A percentile compares a stretch with the other conserved stretches of the same genome.
phyloP scores from a whole-genome alignment of 64 coral and sea anemone species.

The Montipora cactus region DNA sequence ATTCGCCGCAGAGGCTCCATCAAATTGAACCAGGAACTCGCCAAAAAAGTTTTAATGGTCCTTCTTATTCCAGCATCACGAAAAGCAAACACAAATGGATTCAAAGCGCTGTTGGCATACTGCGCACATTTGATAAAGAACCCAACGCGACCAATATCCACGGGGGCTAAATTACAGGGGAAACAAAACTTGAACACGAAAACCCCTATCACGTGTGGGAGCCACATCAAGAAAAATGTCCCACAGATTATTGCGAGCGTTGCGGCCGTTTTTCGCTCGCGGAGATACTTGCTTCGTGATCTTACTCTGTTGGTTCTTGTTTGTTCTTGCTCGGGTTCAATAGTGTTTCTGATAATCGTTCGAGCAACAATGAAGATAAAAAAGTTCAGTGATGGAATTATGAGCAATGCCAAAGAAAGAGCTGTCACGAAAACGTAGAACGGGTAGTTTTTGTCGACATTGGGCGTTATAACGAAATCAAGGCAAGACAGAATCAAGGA shows the following conservation, averaged over 20 bases:
- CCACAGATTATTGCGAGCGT: constrained; percentile 45
- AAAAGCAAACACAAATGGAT: constrained; percentile 36
- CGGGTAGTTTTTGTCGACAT: neutral
- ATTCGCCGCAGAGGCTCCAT: neutral
- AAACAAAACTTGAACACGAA: constrained; percentile 60
- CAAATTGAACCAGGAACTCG: neutral
- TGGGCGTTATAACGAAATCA: neutral
- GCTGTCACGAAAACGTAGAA: neutral
- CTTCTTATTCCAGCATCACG: constrained; percentile 22
- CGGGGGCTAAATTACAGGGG: neutral
- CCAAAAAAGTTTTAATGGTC: neutral
- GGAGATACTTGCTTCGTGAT: constrained; percentile 12
- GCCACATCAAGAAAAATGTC: constrained; percentile 46
- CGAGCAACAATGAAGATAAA: constrained; percentile 31
- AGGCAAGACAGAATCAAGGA: neutral
- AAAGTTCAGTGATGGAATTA: constrained; percentile 30
- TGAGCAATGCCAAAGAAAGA: constrained; percentile 1
- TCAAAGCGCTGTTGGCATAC: constrained; percentile 24
- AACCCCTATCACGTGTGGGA: constrained; percentile 35
- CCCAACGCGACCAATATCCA: constrained; percentile 31
- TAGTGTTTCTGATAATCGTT: constrained; percentile 18
- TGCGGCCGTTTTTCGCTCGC: constrained; percentile 49
- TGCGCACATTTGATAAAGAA: constrained; percentile 21
- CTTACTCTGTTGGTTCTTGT: neutral
- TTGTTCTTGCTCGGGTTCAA: neutral